Base-by-base conservation (phyloP, 1,140 invertebrate genomes). In the Leptinotarsa undecemlineata region DNA sequence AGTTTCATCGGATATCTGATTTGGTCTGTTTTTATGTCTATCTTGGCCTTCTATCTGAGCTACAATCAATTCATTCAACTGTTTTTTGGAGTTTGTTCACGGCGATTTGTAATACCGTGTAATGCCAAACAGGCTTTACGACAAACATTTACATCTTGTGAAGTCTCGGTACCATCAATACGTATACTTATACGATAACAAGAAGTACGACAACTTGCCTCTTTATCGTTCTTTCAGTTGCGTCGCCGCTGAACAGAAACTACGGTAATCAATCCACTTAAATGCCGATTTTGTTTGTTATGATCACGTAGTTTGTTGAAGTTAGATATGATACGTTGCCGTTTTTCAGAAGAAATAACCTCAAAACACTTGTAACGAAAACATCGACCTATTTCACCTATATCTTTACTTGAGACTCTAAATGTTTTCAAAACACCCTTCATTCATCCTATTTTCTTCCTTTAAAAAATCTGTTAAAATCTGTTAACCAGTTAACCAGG, bases 1-100 rank as follows among this genome's bases (percentile, higher is more conserved):
- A n/a, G 23, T 42, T n/a, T 73, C 61, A 1, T 66, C 33, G 66
- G 72, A 33, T 48, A 73, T 4, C 3, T 67, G 1, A 62, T 66
- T 14, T 66, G 62, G 69, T 71, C 68, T 15, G 11, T 67, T 70
- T 19, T 62, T 61, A 19, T 63, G 19, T 13, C 3, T 3, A 23
- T 3, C 21, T 23, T 3, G 21, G 21, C 21, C 21, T 23, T 23
- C 2, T 23, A 23, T 23, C 21, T 3, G 19, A 23, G 19, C 23
- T 63, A 63, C 17, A 3, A 5, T n/a, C 8, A 63, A 14, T 19
- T n/a, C 1, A 63, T 4, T n/a, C 11, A 21, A 19, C 19, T 15
- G 19, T 20, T 20, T 63, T 63, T 4, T 26, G 5, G 3, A 51
- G 17, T 14, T n/a, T 51, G 5, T 15, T 11, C 48, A 15, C 48